A percentile compares a stretch with the other conserved stretches of the same genome.
Evolutionary conservation across 1,140 invertebrate species (phyloP).

Genomic region (Neodiprion virginianus): DNA sequence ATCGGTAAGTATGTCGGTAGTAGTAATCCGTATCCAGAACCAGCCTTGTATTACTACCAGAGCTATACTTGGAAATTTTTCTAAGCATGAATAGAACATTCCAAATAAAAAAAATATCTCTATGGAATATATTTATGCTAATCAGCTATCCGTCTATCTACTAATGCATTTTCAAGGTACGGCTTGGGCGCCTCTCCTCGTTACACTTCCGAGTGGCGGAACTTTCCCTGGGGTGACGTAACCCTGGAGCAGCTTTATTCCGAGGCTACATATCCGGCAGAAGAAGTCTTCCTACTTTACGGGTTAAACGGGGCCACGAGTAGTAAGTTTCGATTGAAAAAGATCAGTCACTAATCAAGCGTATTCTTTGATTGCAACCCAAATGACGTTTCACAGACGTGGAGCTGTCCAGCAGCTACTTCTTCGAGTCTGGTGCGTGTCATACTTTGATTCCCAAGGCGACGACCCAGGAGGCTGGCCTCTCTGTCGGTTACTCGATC

Average conservation of each 20-base stretch:
- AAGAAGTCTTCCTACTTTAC: conserved; percentile 57
- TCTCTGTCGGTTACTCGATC: conserved; percentile 52
- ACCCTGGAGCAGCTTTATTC: conserved; percentile 62
- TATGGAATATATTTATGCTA: no score
- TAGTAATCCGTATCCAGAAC: no score
- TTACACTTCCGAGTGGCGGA: conserved; percentile 60
- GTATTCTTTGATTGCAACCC: no score
- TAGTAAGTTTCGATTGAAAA: conserved; percentile 45
- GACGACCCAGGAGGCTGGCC: conserved; percentile 38
- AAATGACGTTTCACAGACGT: conserved; percentile 35
- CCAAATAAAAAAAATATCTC: no score
- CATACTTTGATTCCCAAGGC: conserved; percentile 61
- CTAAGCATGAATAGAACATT: no score
- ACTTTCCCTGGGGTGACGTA: conserved; percentile 61
- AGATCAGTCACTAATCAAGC: not conserved
- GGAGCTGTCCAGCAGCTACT: conserved; percentile 48
- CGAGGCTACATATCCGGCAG: conserved; percentile 60
- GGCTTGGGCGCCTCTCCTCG: conserved; percentile 59
- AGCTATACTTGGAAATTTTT: no score
- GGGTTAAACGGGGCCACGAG: conserved; percentile 46
- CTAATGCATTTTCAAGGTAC: conserved; percentile 34
- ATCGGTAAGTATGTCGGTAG: no score
- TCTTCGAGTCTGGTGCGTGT: conserved; percentile 63
- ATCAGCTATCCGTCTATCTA: no score
- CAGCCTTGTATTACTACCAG: no score